Evolutionary conservation across 2,888 invertebrate genomes (phyloP).

Genomic region (Diloba caeruleocephala): DNA sequence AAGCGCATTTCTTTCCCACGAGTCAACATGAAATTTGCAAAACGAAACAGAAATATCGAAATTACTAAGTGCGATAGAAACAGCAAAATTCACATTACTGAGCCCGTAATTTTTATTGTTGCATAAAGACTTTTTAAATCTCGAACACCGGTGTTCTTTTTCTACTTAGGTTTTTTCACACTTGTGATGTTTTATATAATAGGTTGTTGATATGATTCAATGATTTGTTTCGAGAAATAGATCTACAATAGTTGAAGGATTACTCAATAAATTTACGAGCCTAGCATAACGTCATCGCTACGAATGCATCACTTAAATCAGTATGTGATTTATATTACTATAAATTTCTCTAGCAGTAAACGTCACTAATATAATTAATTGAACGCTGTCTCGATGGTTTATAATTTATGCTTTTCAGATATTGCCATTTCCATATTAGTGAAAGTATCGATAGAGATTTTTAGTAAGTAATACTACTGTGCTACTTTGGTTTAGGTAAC

Average conservation of each 20-base stretch:
- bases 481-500: no score
- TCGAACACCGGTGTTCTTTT: background rate
- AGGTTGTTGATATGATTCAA: background rate
- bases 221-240: background rate
- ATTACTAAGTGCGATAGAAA: slow-evolving; percentile 45
- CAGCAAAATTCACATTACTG: slow-evolving; percentile 33
- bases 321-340: slow-evolving; percentile 36
- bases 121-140: slow-evolving; percentile 33
- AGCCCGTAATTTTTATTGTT: slow-evolving; percentile 71
- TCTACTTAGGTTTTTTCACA: slow-evolving; percentile 7
- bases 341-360: slow-evolving; percentile 47
- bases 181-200: no score
- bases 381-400: slow-evolving; percentile 29
- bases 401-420: slow-evolving; percentile 36
- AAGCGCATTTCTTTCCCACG: slow-evolving; percentile 83
- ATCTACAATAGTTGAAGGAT: background rate
- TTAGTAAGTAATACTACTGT: slow-evolving; percentile 3
- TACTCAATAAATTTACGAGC: background rate
- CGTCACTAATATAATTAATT: slow-evolving; percentile 41
- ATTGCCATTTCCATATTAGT: slow-evolving; percentile 37
- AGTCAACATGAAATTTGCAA: slow-evolving; percentile 71
- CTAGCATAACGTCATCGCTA: slow-evolving; percentile 5
- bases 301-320: slow-evolving; percentile 29
- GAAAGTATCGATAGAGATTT: slow-evolving; percentile 48
- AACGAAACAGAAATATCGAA: slow-evolving; percentile 58